Conservation (phyloP, 35 echinoderm and acorn worm genomes). For the Lytechinus variegatus region DNA sequence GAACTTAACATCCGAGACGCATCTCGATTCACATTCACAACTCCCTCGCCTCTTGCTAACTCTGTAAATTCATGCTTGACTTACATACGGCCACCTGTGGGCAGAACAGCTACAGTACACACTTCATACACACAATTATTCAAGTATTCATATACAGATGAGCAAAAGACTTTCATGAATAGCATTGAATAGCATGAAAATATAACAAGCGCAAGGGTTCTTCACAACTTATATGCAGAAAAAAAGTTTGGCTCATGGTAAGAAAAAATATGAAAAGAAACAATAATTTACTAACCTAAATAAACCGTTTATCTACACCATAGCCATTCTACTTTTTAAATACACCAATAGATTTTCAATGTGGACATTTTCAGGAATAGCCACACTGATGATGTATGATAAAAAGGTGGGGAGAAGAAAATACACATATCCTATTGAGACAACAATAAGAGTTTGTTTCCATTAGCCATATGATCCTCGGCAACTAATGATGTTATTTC, state of each 20-base stretch:
- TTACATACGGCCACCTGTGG: neutral
- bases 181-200: neutral
- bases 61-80: neutral
- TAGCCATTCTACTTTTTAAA: neutral
- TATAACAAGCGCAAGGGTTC: neutral
- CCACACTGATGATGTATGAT: neutral
- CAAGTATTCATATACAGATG: neutral
- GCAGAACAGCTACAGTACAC: neutral
- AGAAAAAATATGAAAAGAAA: slow-evolving; percentile 1
- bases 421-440: neutral
- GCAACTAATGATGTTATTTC: neutral
- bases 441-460: neutral
- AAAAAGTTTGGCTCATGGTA: neutral
- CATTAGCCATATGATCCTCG: neutral
- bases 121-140: neutral
- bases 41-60: neutral
- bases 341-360: neutral
- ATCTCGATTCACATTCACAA: neutral
- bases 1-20: neutral
- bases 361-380: neutral
- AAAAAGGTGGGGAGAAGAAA: slow-evolving; percentile 11
- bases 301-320: slow-evolving; percentile 6
- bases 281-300: slow-evolving; percentile 20
- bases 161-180: neutral
- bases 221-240: neutral